phyloP scores from a whole-genome alignment of 2,797 vertebrate species.

The Takifugu ocellatus region DNA sequence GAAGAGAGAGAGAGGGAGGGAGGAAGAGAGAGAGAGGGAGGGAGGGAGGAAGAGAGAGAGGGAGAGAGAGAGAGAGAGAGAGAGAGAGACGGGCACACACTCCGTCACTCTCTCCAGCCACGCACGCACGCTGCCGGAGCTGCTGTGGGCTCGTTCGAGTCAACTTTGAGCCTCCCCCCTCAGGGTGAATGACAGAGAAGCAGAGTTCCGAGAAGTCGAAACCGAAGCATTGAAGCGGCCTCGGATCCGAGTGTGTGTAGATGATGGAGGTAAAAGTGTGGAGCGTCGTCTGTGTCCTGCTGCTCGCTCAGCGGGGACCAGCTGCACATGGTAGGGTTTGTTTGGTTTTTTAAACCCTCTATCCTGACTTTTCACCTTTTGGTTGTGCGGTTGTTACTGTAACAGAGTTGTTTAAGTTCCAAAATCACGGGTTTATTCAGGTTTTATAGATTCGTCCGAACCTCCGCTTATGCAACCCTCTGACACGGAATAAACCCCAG shows the following conservation, averaged over 20 bases:
- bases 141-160: not conserved
- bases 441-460: no score
- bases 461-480: no score
- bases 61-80: slow-evolving; percentile 19
- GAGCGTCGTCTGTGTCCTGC: slow-evolving; percentile 49
- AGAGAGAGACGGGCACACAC: slow-evolving; percentile 40
- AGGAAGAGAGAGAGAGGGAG: slow-evolving; percentile 14
- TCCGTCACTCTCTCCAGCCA: slow-evolving; percentile 41
- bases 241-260: slow-evolving; percentile 4
- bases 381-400: no score
- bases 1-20: slow-evolving; percentile 10
- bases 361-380: no score
- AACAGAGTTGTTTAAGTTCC: no score
- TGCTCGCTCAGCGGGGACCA: slow-evolving; percentile 46
- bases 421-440: no score
- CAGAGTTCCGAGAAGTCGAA: no score
- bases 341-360: no score
- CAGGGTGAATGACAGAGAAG: not conserved
- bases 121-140: slow-evolving; percentile 29
- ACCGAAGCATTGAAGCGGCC: not conserved
- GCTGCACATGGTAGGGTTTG: slow-evolving; percentile 35
- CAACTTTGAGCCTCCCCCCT: not conserved
- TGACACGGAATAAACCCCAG: no score
- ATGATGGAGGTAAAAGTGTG: slow-evolving; percentile 63
- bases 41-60: slow-evolving; percentile 8